Evolutionary conservation across 64 coral and sea anemone species (phyloP).

Genomic region (Stichodactyla helianthus): DNA sequence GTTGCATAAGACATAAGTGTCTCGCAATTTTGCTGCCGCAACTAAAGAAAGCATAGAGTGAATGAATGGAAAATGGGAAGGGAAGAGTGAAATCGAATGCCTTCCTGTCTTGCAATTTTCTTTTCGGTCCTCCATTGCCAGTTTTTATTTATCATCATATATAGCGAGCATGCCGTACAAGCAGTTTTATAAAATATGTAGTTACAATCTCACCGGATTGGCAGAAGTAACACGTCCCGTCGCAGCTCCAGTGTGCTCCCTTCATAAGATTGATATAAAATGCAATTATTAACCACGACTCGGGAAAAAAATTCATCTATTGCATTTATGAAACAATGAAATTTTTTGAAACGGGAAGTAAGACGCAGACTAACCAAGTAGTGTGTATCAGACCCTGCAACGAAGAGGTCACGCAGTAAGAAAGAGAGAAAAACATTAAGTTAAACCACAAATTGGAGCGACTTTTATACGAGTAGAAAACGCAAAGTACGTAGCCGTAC

Average conservation of each 20-base stretch:
- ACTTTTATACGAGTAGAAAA: no score
- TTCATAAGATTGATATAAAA: not conserved
- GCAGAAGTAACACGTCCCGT: slow-evolving; percentile 73
- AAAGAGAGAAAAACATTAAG: not conserved
- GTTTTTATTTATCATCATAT: no score
- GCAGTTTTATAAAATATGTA: not conserved
- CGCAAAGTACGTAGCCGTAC: no score
- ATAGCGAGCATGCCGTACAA: no score
- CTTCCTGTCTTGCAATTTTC: no score
- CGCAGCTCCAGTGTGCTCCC: slow-evolving; percentile 72
- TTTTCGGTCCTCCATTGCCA: no score
- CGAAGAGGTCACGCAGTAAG: not conserved
- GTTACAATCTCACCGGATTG: slow-evolving; percentile 46
- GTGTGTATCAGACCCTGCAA: slow-evolving; percentile 46
- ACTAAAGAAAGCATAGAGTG: no score
- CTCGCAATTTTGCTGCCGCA: no score
- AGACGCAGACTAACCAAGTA: slow-evolving; percentile 61
- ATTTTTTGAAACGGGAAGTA: not conserved
- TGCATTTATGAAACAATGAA: not conserved
- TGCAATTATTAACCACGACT: not conserved
- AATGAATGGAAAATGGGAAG: no score
- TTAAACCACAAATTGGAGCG: not conserved
- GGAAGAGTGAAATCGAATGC: no score
- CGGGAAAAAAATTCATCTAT: not conserved
- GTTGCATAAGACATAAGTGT: no score